Percentiles rank a stretch among this genome's conserved stretches.
Evolutionary conservation across 1,140 invertebrate species (phyloP).

Genomic region (Orius insidiosus): DNA sequence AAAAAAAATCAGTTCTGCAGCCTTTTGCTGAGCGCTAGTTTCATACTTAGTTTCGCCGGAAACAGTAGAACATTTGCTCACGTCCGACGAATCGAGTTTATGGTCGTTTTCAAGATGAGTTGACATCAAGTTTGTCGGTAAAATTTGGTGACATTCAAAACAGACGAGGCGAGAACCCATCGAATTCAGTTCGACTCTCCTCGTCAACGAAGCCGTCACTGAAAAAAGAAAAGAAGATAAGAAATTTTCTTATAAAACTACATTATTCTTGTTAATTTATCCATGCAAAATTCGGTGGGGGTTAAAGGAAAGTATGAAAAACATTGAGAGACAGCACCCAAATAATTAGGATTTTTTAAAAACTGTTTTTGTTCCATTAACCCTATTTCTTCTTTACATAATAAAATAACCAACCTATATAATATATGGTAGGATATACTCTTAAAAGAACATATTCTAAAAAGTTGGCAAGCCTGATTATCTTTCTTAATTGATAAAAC

Average conservation of each 20-base stretch:
- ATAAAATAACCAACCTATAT: no score
- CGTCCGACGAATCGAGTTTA: background rate
- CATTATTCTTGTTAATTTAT: no score
- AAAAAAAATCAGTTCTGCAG: conserved; percentile 4
- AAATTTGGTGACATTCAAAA: conserved; percentile 12
- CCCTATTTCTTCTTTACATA: no score
- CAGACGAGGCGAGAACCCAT: conserved; percentile 9
- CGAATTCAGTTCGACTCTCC: conserved; percentile 9
- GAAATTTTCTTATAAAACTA: conserved; percentile 21
- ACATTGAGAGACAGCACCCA: no score
- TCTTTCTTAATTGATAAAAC: no score
- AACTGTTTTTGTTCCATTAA: no score
- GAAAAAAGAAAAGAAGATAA: conserved; percentile 19
- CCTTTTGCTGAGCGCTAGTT: background rate
- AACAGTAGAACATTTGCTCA: conserved; percentile 9
- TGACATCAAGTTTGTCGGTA: conserved; percentile 10
- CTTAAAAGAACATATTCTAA: no score
- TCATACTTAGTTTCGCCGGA: conserved; percentile 8
- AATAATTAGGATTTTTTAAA: no score
- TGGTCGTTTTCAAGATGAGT: conserved; percentile 13
- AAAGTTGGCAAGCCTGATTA: no score
- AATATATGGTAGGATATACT: no score
- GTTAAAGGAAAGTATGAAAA: no score
- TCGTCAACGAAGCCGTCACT: conserved; percentile 1
- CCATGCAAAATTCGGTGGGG: no score